Evolutionary conservation across 92 coral and sea anemone species (phyloP).

Genomic region (Meandrina meandrites): DNA sequence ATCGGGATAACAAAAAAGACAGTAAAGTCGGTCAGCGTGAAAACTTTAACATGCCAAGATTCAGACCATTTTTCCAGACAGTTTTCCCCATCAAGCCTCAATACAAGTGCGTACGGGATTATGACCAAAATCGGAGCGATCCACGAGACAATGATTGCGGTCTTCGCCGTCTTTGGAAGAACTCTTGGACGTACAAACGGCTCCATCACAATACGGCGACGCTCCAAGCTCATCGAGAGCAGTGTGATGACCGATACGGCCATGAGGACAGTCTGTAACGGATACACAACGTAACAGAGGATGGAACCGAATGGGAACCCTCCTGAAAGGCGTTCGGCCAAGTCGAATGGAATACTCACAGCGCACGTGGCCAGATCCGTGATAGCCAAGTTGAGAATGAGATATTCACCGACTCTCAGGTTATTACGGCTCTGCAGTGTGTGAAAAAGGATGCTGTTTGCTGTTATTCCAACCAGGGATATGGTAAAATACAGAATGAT

Average conservation of each 20-base stretch:
- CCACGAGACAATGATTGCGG: constrained; percentile 74
- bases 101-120: constrained; percentile 82
- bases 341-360: constrained; percentile 88
- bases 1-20: constrained; percentile 88
- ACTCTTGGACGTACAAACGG: constrained; percentile 64
- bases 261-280: constrained; percentile 87
- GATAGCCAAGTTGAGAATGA: constrained; percentile 84
- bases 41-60: constrained; percentile 69
- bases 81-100: constrained; percentile 69
- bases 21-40: constrained; percentile 76
- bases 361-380: constrained; percentile 83
- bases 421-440: constrained; percentile 63
- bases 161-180: constrained; percentile 53
- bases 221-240: constrained; percentile 91
- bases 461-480: constrained; percentile 68
- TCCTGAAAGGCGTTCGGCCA: constrained; percentile 68
- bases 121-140: constrained; percentile 63
- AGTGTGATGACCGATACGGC: constrained; percentile 90
- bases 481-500: constrained; percentile 58
- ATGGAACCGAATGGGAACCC: constrained; percentile 85
- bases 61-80: constrained; percentile 90
- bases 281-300: constrained; percentile 83
- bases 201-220: constrained; percentile 77
- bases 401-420: constrained; percentile 79
- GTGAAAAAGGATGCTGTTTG: constrained; percentile 69